Percentiles rank a stretch among this genome's conserved stretches.
These are phyloP conservation scores for Tachina grossa DNA, from an alignment of 2,888 invertebrate genomes.

Conservation along the genomic window DNA sequence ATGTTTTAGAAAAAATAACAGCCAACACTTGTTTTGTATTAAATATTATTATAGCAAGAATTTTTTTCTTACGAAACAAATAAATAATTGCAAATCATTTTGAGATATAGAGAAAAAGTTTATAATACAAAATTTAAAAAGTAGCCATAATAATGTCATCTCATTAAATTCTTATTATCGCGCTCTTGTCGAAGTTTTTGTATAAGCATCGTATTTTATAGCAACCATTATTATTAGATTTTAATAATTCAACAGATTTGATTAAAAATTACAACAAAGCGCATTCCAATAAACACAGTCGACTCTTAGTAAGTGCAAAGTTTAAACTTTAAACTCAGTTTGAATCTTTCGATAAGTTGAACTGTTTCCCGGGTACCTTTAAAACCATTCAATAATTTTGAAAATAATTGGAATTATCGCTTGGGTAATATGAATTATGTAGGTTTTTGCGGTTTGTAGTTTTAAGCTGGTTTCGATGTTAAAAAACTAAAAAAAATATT, in stretches of 20 bases:
- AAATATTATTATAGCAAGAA: constrained; percentile 31
- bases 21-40: constrained; percentile 54
- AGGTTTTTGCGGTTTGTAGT: too few relatives aligned
- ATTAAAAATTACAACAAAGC: neutral
- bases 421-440: too few relatives aligned
- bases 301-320: too few relatives aligned
- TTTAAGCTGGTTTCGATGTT: too few relatives aligned
- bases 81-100: constrained; percentile 51
- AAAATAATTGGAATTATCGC: too few relatives aligned
- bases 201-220: constrained; percentile 1
- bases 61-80: constrained; percentile 6
- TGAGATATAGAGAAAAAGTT: constrained; percentile 18
- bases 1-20: constrained; percentile 42
- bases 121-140: constrained; percentile 14
- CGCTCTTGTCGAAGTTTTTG: neutral
- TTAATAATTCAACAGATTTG: constrained; percentile 11
- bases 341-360: too few relatives aligned
- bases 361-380: too few relatives aligned
- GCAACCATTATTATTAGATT: constrained; percentile 8
- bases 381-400: too few relatives aligned
- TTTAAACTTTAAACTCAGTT: too few relatives aligned
- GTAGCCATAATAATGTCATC: constrained; percentile 51
- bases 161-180: constrained; percentile 52
- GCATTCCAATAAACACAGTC: constrained; percentile 8
- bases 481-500: too few relatives aligned